Conservation (phyloP, 2,888 invertebrate species). For the Hipparchia sbordonii region DNA sequence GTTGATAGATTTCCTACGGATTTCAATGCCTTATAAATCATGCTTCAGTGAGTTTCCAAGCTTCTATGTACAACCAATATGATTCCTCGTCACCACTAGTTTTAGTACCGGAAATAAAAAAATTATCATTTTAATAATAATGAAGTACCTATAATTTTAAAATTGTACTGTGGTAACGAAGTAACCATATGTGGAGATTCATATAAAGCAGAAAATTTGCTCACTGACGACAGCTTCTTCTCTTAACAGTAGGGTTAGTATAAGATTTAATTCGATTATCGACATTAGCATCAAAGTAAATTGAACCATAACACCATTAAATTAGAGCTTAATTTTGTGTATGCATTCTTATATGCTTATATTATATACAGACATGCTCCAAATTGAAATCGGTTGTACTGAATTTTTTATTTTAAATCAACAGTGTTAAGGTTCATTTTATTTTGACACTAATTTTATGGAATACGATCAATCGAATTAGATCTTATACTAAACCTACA, state of each 20-base stretch:
- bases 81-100: conserved; percentile 71
- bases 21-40: conserved; percentile 62
- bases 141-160: not conserved
- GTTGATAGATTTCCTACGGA: conserved; percentile 55
- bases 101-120: conserved; percentile 64
- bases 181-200: conserved; percentile 69
- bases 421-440: too few relatives aligned
- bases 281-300: too few relatives aligned
- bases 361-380: too few relatives aligned
- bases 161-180: conserved; percentile 57
- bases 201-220: conserved; percentile 39
- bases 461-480: too few relatives aligned
- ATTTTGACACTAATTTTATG: too few relatives aligned
- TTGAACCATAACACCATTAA: too few relatives aligned
- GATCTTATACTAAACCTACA: too few relatives aligned
- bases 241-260: not conserved
- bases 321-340: too few relatives aligned
- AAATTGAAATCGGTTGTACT: too few relatives aligned
- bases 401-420: too few relatives aligned
- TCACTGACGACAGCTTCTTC: not conserved
- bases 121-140: conserved; percentile 29
- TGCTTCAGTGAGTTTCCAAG: conserved; percentile 54
- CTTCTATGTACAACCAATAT: conserved; percentile 53
- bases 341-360: not conserved
- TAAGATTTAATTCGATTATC: too few relatives aligned